Evolutionary conservation across 1,140 invertebrate genomes (phyloP), one percentile per base, ranked within the genome.

Genomic region (Cherax destructor): DNA sequence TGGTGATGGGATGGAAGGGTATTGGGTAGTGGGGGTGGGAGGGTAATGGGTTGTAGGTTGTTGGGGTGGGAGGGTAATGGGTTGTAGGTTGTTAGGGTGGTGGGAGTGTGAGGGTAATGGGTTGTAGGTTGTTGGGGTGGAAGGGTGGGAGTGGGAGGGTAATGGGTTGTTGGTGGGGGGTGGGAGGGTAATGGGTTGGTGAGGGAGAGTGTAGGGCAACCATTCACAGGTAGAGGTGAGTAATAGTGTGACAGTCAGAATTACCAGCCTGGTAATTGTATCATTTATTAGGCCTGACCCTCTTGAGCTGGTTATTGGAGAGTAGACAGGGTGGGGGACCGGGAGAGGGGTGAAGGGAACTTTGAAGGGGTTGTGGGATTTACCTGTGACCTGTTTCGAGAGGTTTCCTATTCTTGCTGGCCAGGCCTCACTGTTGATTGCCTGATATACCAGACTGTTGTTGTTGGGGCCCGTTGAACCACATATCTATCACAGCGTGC

Each of bases 181-280:
- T n/a, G n/a, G n/a, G n/a, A n/a, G 56, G 56, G 56, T 59, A 59
- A 59, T 59, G 30, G 30, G 30, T 41, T 41, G 30, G 30, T 41
- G 30, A 41, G 30, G 30, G 30, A 59, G 16, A 59, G 56, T 59
- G 9, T 10, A 16, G 56, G 56, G 56, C 56, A 59, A 47, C 79
- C 52, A 81, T 81, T 81, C 79, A 81, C 79, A 50, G 50, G 79
- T 81, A 3, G 47, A 50, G 56, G 49, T 81, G 79, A 81, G 49
- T 81, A 81, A 81, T 81, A 56, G 56, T 47, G 79, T 81, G 79
- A 81, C 79, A 81, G 79, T 24, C 79, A 47, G 52, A 81, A 81
- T 81, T 50, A 56, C 56, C 56, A 24, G n/a, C 24, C 47, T 50
- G 50, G 79, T 81, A 81, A 81, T 81, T 81, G 79, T 81, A 81